Evolutionary conservation across 1,140 invertebrate genomes (phyloP).

Genomic region (Maniola jurtina): DNA sequence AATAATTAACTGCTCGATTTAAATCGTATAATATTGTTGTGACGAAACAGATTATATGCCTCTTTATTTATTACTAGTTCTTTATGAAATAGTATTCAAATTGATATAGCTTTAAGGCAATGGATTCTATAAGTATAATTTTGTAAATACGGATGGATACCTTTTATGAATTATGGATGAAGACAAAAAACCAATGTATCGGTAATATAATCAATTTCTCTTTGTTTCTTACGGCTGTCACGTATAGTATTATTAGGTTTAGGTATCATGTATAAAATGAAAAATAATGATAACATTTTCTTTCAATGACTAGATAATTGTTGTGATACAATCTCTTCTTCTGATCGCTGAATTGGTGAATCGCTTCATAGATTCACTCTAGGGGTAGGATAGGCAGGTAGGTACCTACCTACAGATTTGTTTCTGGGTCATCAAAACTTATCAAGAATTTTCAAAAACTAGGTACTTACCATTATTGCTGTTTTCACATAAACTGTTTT

Average conservation of each 20-base stretch:
- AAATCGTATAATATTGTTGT: no score
- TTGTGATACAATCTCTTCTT: no score
- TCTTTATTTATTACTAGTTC: constrained; percentile 20
- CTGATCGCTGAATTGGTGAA: no score
- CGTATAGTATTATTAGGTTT: constrained; percentile 29
- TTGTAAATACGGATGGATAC: constrained; percentile 6
- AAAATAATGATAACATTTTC: neutral
- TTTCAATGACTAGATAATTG: neutral
- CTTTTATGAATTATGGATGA: neutral
- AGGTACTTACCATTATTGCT: no score
- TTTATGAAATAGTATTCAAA: constrained; percentile 17
- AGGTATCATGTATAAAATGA: constrained; percentile 1
- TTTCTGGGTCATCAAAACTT: no score
- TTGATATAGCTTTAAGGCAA: constrained; percentile 22
- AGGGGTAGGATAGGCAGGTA: no score
- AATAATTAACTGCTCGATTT: no score
- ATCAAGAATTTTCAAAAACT: no score
- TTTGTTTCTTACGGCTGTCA: constrained; percentile 19
- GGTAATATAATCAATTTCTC: constrained; percentile 15
- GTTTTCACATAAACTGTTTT: no score
- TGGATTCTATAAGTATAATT: constrained; percentile 4
- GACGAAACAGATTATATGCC: no score
- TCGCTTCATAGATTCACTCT: no score
- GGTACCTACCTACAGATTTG: no score
- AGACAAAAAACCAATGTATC: constrained; percentile 11